Conservation (phyloP, 2,797 vertebrate genomes). For the Malacoctenus gilli region DNA sequence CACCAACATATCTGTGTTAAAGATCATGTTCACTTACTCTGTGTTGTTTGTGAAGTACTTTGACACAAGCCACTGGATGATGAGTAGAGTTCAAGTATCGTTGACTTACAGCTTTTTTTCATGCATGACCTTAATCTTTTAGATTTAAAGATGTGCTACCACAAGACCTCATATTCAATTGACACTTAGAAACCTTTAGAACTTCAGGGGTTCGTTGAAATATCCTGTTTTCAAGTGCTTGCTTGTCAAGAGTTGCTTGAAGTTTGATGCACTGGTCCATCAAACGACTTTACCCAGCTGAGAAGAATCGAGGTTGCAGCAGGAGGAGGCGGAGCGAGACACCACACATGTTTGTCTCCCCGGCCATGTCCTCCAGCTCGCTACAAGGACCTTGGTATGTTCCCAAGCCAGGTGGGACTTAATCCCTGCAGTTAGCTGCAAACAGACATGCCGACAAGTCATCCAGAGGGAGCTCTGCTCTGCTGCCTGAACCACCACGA, state of each 20-base stretch:
- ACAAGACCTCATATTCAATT: not conserved
- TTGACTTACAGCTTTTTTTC: no score
- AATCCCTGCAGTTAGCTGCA: slow-evolving; percentile 14
- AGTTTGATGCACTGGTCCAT: not conserved
- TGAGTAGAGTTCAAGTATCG: no score
- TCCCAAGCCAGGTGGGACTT: slow-evolving; percentile 27
- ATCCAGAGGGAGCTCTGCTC: slow-evolving; percentile 16
- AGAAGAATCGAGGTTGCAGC: not conserved
- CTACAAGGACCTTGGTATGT: slow-evolving; percentile 10
- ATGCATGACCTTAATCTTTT: no score
- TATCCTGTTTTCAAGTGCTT: no score
- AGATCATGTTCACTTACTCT: no score
- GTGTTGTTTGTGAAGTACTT: no score
- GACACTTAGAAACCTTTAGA: not conserved
- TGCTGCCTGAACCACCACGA: slow-evolving; percentile 5
- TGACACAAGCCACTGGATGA: no score
- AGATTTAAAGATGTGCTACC: no score
- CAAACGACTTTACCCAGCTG: slow-evolving; percentile 9
- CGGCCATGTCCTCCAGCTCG: slow-evolving; percentile 1
- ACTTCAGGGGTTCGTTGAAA: no score
- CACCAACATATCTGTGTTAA: no score
- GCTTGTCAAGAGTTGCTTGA: not conserved
- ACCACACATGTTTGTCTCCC: slow-evolving; percentile 2
- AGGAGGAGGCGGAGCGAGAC: slow-evolving; percentile 5
- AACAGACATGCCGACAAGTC: slow-evolving; percentile 20